Evolutionary conservation across 2,888 invertebrate species (phyloP).

Genomic region (Drosophila seclusa): DNA sequence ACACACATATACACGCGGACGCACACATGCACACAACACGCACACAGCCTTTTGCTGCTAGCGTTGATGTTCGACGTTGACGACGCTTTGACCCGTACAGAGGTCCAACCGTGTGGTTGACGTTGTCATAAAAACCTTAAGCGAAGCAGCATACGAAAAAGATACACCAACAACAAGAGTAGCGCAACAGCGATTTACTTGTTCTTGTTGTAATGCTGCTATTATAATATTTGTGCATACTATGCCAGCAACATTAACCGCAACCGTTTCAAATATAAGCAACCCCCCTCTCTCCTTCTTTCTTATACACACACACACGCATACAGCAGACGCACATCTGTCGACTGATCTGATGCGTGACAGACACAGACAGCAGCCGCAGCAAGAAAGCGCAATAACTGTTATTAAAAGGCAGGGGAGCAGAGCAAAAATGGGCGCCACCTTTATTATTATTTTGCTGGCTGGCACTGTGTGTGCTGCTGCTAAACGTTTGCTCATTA

Average conservation of each 20-base stretch:
- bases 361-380: constrained; percentile 25
- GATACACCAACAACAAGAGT: constrained; percentile 17
- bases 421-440: constrained; percentile 33
- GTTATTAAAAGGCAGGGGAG: constrained; percentile 57
- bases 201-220: constrained; percentile 23
- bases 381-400: constrained; percentile 65
- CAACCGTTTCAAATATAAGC: constrained; percentile 2
- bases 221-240: constrained; percentile 24
- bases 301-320: not conserved
- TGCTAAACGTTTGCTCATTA: constrained; percentile 70
- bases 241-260: constrained; percentile 7
- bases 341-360: constrained; percentile 60
- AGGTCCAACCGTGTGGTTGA: constrained; percentile 45
- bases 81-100: constrained; percentile 50
- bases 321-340: constrained; percentile 35
- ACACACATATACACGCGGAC: not conserved
- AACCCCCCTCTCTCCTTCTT: not conserved
- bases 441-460: constrained; percentile 37
- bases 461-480: constrained; percentile 31
- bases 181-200: constrained; percentile 17
- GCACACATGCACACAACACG: not conserved
- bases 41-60: constrained; percentile 26
- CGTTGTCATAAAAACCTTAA: constrained; percentile 45
- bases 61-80: constrained; percentile 11
- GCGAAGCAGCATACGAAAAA: constrained; percentile 45